Conservation (phyloP, 1,140 invertebrate genomes). For the Platorchestia sp. region DNA sequence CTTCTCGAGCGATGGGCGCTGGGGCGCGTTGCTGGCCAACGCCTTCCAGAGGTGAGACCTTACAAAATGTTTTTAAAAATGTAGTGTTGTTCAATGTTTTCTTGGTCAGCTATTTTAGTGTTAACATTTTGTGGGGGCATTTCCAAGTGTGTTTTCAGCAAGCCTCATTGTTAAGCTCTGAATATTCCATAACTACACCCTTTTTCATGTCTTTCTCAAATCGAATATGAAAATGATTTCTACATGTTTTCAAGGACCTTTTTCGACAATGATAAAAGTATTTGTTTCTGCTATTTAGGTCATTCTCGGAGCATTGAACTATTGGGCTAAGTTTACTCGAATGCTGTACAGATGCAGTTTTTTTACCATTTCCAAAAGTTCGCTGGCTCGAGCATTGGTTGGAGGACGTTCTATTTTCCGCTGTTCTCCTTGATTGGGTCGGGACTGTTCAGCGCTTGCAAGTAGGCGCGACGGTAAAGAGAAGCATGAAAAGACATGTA, state of each 20-base stretch:
- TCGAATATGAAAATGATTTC: background rate
- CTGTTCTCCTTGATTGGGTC: background rate
- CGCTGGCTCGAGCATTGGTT: background rate
- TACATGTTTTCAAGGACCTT: background rate
- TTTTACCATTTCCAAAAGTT: background rate
- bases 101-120: background rate
- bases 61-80: background rate
- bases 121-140: background rate
- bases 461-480: too few species aligned
- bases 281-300: background rate
- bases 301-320: background rate
- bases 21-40: background rate
- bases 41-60: background rate
- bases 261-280: background rate
- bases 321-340: background rate
- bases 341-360: background rate
- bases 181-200: background rate
- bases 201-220: background rate
- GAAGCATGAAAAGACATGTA: too few species aligned
- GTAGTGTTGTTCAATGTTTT: background rate
- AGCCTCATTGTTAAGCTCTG: too few species aligned
- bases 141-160: background rate
- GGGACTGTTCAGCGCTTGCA: background rate
- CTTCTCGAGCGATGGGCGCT: background rate
- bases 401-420: background rate